A percentile compares a stretch with the other conserved stretches of the same genome.
These are phyloP conservation scores for Gallinago media DNA, from an alignment of 2,113 vertebrate genomes.

Conservation along the genomic window DNA sequence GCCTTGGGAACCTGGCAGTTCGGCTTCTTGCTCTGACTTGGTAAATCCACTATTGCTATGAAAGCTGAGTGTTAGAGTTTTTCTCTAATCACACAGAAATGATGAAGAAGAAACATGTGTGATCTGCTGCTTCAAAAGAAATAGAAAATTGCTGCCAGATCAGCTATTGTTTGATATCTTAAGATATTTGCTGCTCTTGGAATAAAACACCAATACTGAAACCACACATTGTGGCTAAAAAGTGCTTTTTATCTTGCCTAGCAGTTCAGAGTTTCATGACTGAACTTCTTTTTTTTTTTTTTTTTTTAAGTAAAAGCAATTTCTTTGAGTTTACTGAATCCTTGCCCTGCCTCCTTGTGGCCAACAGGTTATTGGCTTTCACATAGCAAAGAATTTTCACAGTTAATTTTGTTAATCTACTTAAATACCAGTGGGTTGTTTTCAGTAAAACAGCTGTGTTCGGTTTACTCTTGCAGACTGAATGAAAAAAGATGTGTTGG, in stretches of 20 bases:
- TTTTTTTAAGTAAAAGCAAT: background rate
- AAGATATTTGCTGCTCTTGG: conserved; percentile 46
- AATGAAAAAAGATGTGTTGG: conserved; percentile 58
- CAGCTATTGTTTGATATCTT: conserved; percentile 37
- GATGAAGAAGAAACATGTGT: conserved; percentile 29
- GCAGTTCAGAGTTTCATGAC: background rate
- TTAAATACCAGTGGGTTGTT: conserved; percentile 55
- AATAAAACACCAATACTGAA: conserved; percentile 37
- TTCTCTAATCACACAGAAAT: conserved; percentile 4
- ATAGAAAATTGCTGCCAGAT: conserved; percentile 39
- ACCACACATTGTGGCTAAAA: conserved; percentile 27
- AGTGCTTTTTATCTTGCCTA: conserved; percentile 47
- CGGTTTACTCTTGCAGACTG: conserved; percentile 33
- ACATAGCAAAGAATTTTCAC: conserved; percentile 52
- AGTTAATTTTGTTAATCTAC: conserved; percentile 68
- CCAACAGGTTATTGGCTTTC: conserved; percentile 51
- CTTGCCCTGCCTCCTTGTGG: conserved; percentile 69
- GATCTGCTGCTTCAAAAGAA: conserved; percentile 44
- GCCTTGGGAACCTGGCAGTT: background rate
- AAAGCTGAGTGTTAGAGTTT: background rate
- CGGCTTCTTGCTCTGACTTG: background rate
- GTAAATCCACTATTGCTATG: background rate
- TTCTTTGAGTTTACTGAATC: conserved; percentile 17
- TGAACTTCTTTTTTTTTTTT: background rate
- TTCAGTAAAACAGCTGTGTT: conserved; percentile 58